Evolutionary conservation across 2,888 invertebrate species (phyloP).

Genomic region (Prenolepis imparis): DNA sequence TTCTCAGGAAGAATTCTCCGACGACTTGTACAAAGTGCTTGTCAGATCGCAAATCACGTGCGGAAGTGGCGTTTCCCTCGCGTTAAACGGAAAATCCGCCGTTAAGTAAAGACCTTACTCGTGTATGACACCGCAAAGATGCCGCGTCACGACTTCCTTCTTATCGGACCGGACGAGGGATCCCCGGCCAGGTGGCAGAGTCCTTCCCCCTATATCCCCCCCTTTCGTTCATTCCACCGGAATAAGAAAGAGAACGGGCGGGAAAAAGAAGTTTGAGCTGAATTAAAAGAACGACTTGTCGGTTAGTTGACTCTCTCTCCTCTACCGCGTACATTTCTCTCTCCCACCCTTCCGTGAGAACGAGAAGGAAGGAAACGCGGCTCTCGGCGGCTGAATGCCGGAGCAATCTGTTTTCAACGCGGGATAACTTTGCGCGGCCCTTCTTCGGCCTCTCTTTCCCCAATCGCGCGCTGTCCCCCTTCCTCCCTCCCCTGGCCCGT

Average conservation of each 20-base stretch:
- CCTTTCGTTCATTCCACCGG: constrained; percentile 13
- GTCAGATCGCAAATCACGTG: constrained; percentile 30
- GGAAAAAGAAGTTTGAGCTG: constrained; percentile 72
- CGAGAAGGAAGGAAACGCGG: constrained; percentile 82
- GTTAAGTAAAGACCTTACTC: constrained; percentile 34
- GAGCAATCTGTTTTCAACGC: constrained; percentile 84
- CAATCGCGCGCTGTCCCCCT: not conserved
- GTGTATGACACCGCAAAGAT: constrained; percentile 49
- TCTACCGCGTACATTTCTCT: constrained; percentile 64
- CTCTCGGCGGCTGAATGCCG: constrained; percentile 85
- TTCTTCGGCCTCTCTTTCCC: constrained; percentile 60
- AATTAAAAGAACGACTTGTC: constrained; percentile 85
- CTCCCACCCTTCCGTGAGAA: constrained; percentile 80
- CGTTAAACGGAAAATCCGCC: constrained; percentile 45
- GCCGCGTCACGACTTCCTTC: constrained; percentile 60
- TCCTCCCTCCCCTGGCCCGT: constrained; percentile 1
- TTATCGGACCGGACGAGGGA: constrained; percentile 60
- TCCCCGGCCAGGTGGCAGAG: constrained; percentile 68
- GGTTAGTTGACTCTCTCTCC: constrained; percentile 79
- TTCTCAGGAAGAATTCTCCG: too few relatives aligned
- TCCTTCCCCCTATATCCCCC: too few relatives aligned
- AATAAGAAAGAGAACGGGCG: constrained; percentile 61
- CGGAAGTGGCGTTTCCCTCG: not conserved
- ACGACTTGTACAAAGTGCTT: not conserved
- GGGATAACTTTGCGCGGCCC: constrained; percentile 85